Evolutionary conservation across 2,797 vertebrate species (phyloP).

Genomic region (Lagorchestes hirsutus): DNA sequence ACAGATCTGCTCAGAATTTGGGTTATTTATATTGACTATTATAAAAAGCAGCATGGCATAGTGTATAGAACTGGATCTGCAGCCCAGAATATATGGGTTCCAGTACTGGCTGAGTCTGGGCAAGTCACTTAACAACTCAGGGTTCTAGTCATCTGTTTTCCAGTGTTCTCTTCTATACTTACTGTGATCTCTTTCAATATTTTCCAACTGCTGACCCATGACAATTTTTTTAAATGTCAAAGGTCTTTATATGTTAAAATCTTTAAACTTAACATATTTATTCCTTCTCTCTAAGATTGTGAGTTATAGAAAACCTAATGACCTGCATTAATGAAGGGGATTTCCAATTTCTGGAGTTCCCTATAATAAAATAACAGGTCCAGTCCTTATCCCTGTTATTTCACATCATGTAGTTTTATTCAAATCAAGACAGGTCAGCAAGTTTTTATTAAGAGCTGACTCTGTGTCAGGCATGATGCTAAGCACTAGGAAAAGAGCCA

Average conservation of each 20-base stretch:
- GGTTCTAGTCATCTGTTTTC: neutral
- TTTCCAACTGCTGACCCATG: neutral
- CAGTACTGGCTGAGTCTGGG: neutral
- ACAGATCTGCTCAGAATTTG: neutral
- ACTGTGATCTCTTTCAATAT: neutral
- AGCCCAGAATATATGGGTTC: neutral
- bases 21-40: neutral
- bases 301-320: neutral
- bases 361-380: neutral
- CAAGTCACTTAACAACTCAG: too few relatives aligned
- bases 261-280: neutral
- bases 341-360: neutral
- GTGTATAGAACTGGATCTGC: neutral
- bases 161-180: neutral
- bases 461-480: neutral
- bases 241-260: neutral
- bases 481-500: neutral
- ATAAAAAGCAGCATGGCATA: neutral
- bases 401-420: neutral
- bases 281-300: neutral
- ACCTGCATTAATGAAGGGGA: neutral
- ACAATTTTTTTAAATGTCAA: neutral
- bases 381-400: neutral
- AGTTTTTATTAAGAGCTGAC: constrained; percentile 32
- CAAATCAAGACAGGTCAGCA: constrained; percentile 17